Evolutionary conservation across 2,797 vertebrate genomes (phyloP).

Genomic region (Aselliscus stoliczkanus): DNA sequence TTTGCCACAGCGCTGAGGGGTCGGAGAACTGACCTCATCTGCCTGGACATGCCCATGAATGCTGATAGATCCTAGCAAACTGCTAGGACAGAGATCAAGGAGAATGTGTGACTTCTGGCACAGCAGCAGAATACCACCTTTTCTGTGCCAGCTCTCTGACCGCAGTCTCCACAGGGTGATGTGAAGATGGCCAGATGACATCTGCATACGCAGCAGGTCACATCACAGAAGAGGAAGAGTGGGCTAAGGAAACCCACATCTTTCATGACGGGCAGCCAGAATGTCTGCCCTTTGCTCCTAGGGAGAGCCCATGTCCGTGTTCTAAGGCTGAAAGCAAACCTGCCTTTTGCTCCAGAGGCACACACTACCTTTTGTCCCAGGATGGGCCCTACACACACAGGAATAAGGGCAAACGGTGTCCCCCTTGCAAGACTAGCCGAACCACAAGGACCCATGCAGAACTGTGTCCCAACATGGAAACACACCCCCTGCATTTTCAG

Average conservation of each 20-base stretch:
- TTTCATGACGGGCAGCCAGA: background rate
- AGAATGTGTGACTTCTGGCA: background rate
- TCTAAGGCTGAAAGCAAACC: background rate
- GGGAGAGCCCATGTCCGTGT: background rate
- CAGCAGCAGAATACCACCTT: background rate
- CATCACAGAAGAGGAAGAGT: background rate
- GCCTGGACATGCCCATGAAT: background rate
- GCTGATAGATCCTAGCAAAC: background rate
- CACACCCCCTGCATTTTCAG: background rate
- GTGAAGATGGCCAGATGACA: background rate
- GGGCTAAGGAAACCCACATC: background rate
- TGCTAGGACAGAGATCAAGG: background rate
- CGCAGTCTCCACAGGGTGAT: background rate
- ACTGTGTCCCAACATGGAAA: background rate
- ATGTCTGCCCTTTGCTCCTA: background rate
- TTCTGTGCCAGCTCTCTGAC: background rate
- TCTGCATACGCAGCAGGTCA: background rate
- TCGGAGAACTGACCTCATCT: background rate
- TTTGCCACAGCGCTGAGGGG: background rate
- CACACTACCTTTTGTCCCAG: background rate
- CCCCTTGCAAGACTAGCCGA: background rate
- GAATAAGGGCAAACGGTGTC: background rate
- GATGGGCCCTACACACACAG: background rate
- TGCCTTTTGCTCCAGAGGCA: background rate
- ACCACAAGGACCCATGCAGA: background rate